These are phyloP conservation scores for Myoxocephalus aenaeus DNA, from an alignment of 2,797 vertebrate species.

Conservation along the genomic window DNA sequence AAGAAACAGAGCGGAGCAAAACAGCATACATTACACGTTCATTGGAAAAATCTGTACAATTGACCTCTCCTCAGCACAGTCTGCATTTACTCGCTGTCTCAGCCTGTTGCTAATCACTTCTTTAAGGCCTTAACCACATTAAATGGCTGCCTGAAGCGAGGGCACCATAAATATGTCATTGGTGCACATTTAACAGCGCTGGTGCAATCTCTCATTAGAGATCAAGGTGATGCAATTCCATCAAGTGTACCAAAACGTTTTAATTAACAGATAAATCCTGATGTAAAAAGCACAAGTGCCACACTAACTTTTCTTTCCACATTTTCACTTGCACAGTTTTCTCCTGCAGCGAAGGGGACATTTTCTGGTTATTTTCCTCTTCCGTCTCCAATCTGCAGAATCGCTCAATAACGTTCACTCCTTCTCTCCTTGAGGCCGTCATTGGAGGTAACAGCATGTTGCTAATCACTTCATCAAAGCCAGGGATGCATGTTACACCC, in stretches of 20 bases:
- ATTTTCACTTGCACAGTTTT: neutral
- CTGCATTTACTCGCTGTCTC: neutral
- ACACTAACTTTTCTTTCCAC: neutral
- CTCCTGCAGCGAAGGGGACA: neutral
- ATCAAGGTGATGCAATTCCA: conserved; percentile 19
- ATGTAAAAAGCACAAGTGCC: conserved; percentile 6
- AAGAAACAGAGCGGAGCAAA: neutral
- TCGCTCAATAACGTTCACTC: neutral
- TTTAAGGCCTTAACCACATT: conserved; percentile 24
- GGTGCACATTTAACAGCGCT: neutral
- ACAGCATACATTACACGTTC: neutral
- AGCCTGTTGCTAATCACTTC: conserved; percentile 39
- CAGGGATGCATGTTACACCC: conserved; percentile 25
- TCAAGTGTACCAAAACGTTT: neutral
- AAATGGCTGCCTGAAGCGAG: conserved; percentile 25
- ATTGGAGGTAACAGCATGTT: conserved; percentile 37
- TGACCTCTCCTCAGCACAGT: conserved; percentile 18
- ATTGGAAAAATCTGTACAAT: neutral
- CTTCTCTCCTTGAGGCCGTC: conserved; percentile 21
- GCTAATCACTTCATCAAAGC: conserved; percentile 61
- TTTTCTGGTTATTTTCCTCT: neutral
- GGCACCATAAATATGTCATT: neutral
- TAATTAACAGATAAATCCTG: conserved; percentile 11
- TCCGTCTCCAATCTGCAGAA: neutral
- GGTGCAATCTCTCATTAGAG: conserved; percentile 22